Conservation (phyloP, 2,113 vertebrate species). For the Mobula birostris region DNA sequence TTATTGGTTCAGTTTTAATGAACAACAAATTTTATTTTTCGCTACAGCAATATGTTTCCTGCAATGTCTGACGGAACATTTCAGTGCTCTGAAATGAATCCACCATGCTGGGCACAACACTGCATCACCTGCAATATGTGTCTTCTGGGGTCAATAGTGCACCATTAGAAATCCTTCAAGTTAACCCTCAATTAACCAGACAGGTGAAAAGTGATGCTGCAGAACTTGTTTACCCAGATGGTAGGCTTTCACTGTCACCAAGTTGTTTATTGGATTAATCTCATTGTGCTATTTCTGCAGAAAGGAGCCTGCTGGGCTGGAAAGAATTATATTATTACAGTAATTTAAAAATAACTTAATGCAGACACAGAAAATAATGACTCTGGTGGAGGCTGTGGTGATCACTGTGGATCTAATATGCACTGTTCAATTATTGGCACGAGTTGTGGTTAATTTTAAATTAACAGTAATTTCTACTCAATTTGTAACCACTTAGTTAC, state of each 20-base stretch:
- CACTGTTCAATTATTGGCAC: not conserved
- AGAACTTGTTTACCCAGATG: not conserved
- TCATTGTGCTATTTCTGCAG: not conserved
- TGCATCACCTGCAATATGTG: too few relatives aligned
- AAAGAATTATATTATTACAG: constrained; percentile 4
- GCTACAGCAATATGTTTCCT: constrained; percentile 21
- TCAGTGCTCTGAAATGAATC: not conserved
- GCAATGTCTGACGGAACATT: not conserved
- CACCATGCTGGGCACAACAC: not conserved
- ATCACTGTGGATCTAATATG: not conserved
- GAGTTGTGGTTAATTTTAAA: constrained; percentile 7
- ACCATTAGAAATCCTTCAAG: not conserved
- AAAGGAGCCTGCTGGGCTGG: not conserved
- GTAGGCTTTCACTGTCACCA: not conserved
- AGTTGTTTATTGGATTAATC: not conserved
- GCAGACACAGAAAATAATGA: not conserved
- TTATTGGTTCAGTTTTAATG: constrained; percentile 5
- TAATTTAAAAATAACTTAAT: constrained; percentile 20
- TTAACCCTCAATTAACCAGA: not conserved
- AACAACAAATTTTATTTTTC: not conserved
- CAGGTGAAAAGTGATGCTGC: not conserved
- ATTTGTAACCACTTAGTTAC: not conserved
- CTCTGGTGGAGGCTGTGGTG: not conserved
- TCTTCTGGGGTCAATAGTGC: not conserved
- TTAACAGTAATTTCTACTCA: not conserved